These are phyloP conservation scores for Eilema griseolum DNA, from an alignment of 2,888 invertebrate genomes.

Conservation along the genomic window DNA sequence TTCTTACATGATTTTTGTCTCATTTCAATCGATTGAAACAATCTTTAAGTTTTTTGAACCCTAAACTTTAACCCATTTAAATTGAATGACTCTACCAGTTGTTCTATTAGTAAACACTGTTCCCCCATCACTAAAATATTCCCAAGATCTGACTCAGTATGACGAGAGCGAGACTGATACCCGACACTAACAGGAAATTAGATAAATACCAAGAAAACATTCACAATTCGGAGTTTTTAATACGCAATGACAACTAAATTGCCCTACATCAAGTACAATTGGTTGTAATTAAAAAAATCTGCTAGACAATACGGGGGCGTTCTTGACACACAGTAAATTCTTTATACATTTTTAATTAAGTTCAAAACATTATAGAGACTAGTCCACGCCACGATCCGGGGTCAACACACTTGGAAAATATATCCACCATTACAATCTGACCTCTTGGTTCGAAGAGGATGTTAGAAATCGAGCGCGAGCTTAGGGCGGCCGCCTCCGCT, in stretches of 20 bases:
- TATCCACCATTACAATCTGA: constrained; percentile 65
- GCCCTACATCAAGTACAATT: constrained; percentile 56
- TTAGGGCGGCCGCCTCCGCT: constrained; percentile 61
- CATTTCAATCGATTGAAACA: constrained; percentile 19
- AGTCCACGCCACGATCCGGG: constrained; percentile 69
- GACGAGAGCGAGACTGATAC: constrained; percentile 55
- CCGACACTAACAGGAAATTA: constrained; percentile 75
- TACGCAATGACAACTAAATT: constrained; percentile 51
- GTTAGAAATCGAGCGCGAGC: constrained; percentile 41
- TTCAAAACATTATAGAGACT: constrained; percentile 77
- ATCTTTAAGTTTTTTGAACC: constrained; percentile 3
- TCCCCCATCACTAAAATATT: constrained; percentile 33
- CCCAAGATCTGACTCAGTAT: constrained; percentile 57
- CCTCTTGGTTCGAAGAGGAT: constrained; percentile 41
- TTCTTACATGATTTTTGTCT: constrained; percentile 30
- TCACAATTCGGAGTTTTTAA: constrained; percentile 50
- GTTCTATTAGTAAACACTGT: constrained; percentile 25
- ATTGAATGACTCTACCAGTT: constrained; percentile 9
- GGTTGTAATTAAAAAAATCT: constrained; percentile 66
- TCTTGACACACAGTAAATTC: constrained; percentile 76
- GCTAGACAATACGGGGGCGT: constrained; percentile 73
- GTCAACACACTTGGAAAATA: constrained; percentile 80
- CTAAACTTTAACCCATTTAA: constrained; percentile 12
- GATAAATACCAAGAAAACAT: constrained; percentile 63
- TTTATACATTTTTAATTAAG: constrained; percentile 84